Percentiles rank a stretch among this genome's conserved stretches.
Conservation (phyloP, 2,113 vertebrate species). For the Hippocampus mohnikei region DNA sequence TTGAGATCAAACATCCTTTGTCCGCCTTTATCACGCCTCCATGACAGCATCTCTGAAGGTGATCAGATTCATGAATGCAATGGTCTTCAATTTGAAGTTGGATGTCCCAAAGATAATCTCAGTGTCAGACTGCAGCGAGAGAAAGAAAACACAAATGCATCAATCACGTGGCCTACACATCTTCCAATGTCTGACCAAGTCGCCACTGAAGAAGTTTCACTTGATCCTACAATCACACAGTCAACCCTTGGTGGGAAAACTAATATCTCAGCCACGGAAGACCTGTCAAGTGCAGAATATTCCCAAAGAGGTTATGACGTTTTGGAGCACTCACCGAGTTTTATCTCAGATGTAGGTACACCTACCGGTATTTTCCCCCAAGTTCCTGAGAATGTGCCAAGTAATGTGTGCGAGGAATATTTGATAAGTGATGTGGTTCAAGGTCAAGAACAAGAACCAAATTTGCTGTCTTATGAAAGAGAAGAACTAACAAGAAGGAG, state of each 20-base stretch:
- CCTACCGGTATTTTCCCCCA: neutral
- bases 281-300: constrained; percentile 16
- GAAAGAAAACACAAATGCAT: constrained; percentile 1
- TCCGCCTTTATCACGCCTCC: constrained; percentile 18
- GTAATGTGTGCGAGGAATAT: constrained; percentile 18
- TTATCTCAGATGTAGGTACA: constrained; percentile 11
- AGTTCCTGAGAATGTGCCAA: neutral
- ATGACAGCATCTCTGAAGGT: constrained; percentile 15
- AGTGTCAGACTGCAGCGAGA: neutral
- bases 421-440: constrained; percentile 7
- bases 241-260: constrained; percentile 7
- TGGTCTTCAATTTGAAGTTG: constrained; percentile 28
- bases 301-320: constrained; percentile 15
- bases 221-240: constrained; percentile 21
- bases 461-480: neutral
- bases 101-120: constrained; percentile 1
- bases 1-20: constrained; percentile 29
- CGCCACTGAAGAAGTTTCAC: constrained; percentile 18
- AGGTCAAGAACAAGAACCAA: constrained; percentile 7
- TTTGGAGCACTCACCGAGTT: constrained; percentile 4
- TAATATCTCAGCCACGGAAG: neutral
- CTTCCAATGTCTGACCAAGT: constrained; percentile 22
- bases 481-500: constrained; percentile 15
- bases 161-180: constrained; percentile 4
- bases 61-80: constrained; percentile 23